Conservation (phyloP, 2,888 invertebrate genomes). For the Melanostoma mellinum region DNA sequence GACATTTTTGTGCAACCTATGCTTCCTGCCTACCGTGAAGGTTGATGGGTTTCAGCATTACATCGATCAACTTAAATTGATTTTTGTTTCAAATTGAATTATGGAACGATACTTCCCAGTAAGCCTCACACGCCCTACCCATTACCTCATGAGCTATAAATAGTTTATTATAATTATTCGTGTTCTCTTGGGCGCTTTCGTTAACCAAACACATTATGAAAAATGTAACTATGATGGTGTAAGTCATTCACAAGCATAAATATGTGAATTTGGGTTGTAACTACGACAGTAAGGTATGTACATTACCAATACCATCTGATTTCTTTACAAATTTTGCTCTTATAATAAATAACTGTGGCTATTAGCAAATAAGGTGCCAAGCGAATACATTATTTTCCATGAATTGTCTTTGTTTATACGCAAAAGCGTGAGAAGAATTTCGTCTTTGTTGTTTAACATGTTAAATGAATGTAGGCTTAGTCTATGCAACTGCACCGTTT, state of each 20-base stretch:
- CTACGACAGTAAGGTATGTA: no score
- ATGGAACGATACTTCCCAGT: constrained; percentile 6
- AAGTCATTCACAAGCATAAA: no score
- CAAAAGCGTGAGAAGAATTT: no score
- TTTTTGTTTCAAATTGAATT: constrained; percentile 39
- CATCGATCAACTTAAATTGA: constrained; percentile 42
- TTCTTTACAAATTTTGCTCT: no score
- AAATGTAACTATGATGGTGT: no score
- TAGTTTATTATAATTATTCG: neutral
- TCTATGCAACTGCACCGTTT: neutral
- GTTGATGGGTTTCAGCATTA: neutral
- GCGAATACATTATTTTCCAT: constrained; percentile 14
- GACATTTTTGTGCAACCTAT: no score
- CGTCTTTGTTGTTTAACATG: constrained; percentile 8
- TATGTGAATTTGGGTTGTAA: no score
- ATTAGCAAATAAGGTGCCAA: neutral
- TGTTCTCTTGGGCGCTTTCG: neutral
- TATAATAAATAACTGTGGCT: no score
- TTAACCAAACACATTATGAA: neutral
- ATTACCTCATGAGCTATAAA: constrained; percentile 35
- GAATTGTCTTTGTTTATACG: neutral
- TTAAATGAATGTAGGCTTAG: neutral
- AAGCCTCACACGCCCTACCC: neutral
- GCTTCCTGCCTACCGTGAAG: no score
- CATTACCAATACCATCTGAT: no score